Evolutionary conservation across 2,113 vertebrate species (phyloP).

Genomic region (Podilymbus podiceps): DNA sequence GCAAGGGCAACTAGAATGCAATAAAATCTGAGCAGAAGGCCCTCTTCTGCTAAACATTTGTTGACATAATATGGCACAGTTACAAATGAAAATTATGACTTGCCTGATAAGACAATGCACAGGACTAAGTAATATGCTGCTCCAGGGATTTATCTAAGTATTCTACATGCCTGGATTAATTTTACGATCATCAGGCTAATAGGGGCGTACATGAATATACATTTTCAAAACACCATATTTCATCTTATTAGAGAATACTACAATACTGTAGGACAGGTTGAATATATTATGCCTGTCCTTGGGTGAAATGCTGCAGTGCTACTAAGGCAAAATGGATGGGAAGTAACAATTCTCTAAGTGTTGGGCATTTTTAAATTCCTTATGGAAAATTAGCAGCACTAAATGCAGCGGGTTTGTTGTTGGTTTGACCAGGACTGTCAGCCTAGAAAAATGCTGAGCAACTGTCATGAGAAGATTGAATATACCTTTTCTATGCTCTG

Average conservation of each 20-base stretch:
- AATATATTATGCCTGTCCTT: background rate
- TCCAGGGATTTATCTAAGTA: background rate
- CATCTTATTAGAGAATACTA: background rate
- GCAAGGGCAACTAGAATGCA: background rate
- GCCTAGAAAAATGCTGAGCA: background rate
- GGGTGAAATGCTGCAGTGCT: background rate
- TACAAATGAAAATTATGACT: background rate
- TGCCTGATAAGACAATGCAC: background rate
- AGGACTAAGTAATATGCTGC: background rate
- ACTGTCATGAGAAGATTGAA: constrained; percentile 3
- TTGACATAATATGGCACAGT: background rate
- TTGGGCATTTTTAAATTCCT: background rate
- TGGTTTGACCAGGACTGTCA: background rate
- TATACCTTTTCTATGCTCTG: background rate
- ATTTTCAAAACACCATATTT: background rate
- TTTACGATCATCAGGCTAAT: background rate
- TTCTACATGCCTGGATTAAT: background rate
- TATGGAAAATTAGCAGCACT: background rate
- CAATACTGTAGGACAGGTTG: background rate
- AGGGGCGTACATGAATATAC: background rate
- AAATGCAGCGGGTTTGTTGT: background rate
- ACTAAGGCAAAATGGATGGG: background rate
- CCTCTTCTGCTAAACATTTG: background rate
- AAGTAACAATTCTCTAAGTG: background rate
- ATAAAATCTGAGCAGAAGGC: background rate